A percentile compares a stretch with the other conserved stretches of the same genome.
Conservation (phyloP, 2,888 invertebrate genomes). For the Scrobipalpa atriplicella region DNA sequence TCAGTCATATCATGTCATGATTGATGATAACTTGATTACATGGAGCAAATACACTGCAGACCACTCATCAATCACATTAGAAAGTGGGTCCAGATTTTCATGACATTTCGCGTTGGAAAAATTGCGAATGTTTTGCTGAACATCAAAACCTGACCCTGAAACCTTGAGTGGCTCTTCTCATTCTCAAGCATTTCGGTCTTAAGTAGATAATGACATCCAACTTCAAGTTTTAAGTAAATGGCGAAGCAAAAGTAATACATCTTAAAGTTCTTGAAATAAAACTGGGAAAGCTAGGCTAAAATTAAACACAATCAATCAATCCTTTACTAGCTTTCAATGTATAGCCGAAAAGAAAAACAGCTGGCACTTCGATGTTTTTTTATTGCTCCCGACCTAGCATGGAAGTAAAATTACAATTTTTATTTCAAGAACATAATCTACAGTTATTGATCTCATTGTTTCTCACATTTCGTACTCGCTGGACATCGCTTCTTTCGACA, state of each 20-base stretch:
- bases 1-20: no score
- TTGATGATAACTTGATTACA: no score
- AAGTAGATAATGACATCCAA: not conserved
- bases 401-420: not conserved
- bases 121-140: not conserved
- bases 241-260: not conserved
- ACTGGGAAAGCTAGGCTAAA: no score
- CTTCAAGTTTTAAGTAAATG: not conserved
- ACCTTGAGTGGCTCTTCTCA: not conserved
- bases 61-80: no score
- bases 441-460: not conserved
- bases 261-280: not conserved
- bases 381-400: no score
- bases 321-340: no score
- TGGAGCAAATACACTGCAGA: no score
- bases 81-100: no score
- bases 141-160: not conserved
- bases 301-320: no score
- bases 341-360: no score
- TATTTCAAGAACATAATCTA: not conserved
- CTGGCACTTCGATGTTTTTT: no score
- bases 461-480: constrained; percentile 49
- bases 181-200: not conserved
- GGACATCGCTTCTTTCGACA: constrained; percentile 50
- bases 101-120: no score